These are phyloP conservation scores for Cerastoderma edule DNA, from an alignment of 2,888 invertebrate genomes.

Conservation along the genomic window DNA sequence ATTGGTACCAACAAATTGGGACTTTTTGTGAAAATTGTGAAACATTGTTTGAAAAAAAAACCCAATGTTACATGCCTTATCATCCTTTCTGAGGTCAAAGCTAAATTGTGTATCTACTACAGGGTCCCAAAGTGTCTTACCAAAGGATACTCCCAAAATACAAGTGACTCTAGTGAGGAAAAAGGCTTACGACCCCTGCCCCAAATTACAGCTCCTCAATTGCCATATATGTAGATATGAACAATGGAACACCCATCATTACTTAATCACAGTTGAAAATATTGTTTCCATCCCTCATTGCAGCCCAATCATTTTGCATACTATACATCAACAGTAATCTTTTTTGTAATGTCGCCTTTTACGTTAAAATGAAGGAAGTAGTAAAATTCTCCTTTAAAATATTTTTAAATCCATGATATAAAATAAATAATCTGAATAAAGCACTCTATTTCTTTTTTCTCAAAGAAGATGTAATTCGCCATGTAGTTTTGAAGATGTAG, in stretches of 20 bases:
- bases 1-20: no score
- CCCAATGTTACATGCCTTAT: no score
- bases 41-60: no score
- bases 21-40: no score
- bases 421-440: constrained; percentile 19
- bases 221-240: no score
- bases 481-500: background rate
- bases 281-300: background rate
- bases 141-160: background rate
- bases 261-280: background rate
- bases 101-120: no score
- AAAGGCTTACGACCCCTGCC: background rate
- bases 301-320: constrained; percentile 14
- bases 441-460: constrained; percentile 14
- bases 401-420: constrained; percentile 13
- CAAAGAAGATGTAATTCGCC: background rate
- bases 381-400: constrained; percentile 7
- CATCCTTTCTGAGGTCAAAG: no score
- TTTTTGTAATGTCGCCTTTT: background rate
- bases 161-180: background rate
- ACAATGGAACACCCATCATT: constrained; percentile 8
- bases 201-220: no score
- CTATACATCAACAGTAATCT: constrained; percentile 4
- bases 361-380: background rate
- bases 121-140: no score